A percentile compares a stretch with the other conserved stretches of the same genome.
Conservation (phyloP, 1,140 invertebrate genomes). For the Hycleus cichorii region DNA sequence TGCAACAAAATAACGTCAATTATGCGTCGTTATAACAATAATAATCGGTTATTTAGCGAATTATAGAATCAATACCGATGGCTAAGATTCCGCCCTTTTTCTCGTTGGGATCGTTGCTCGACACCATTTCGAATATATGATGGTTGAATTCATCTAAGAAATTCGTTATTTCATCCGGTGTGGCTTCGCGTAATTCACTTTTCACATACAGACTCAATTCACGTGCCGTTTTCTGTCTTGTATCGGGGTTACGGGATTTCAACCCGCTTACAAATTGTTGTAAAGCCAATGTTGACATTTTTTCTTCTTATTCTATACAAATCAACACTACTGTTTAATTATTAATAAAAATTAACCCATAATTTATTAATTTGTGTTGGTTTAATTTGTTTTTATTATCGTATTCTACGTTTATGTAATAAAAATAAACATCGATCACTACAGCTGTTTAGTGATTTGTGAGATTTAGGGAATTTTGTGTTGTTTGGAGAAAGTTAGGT, state of each 20-base stretch:
- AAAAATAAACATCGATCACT: no score
- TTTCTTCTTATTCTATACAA: no score
- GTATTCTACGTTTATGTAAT: no score
- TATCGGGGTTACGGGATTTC: conserved; percentile 82
- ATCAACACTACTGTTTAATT: no score
- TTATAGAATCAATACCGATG: conserved; percentile 59
- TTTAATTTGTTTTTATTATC: no score
- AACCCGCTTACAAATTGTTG: conserved; percentile 77
- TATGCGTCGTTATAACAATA: background rate
- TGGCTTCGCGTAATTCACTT: conserved; percentile 84
- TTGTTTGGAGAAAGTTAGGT: no score
- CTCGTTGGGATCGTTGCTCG: conserved; percentile 84
- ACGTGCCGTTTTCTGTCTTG: conserved; percentile 72
- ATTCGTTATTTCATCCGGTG: conserved; percentile 79
- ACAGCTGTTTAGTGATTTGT: no score
- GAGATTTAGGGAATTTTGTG: no score
- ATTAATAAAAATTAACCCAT: no score
- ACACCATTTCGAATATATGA: conserved; percentile 94
- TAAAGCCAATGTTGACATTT: conserved; percentile 56
- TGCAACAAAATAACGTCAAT: conserved; percentile 40
- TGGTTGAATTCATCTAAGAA: conserved; percentile 95
- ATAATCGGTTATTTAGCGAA: conserved; percentile 14
- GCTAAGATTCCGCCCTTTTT: conserved; percentile 93
- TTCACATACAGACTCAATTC: conserved; percentile 87
- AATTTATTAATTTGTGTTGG: no score